phyloP scores from a whole-genome alignment of 2,797 vertebrate genomes.

The Microchirus variegatus region DNA sequence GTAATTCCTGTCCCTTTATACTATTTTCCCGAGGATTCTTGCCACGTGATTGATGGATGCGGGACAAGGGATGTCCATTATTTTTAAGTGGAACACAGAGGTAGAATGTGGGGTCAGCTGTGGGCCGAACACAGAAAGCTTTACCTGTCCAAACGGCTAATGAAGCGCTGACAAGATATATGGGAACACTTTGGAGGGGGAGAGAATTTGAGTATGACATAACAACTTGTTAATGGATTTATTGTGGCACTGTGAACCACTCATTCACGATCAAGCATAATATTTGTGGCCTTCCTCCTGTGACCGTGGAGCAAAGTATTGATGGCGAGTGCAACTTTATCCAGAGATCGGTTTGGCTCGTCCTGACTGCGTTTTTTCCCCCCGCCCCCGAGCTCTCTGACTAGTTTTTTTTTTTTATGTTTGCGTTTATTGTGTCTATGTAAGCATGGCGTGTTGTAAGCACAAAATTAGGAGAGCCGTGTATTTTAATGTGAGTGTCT shows the following conservation, averaged over 20 bases:
- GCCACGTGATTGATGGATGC: constrained; percentile 77
- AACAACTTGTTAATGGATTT: constrained; percentile 80
- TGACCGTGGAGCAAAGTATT: constrained; percentile 33
- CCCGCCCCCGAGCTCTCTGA: no score
- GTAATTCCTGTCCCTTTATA: constrained; percentile 69
- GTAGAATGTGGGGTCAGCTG: constrained; percentile 76
- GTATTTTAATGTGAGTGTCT: constrained; percentile 77
- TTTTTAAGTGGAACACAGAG: constrained; percentile 79
- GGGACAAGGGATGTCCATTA: constrained; percentile 81
- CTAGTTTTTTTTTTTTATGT: constrained; percentile 25
- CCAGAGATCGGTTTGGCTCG: constrained; percentile 22
- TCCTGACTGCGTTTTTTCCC: constrained; percentile 47
- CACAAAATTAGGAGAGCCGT: constrained; percentile 73
- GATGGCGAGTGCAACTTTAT: constrained; percentile 27
- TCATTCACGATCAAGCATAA: constrained; percentile 65
- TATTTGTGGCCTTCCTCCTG: constrained; percentile 32
- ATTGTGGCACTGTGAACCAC: constrained; percentile 64
- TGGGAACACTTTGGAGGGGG: constrained; percentile 74
- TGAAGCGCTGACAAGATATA: constrained; percentile 78
- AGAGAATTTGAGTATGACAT: constrained; percentile 76
- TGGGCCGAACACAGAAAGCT: constrained; percentile 72
- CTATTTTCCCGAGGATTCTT: constrained; percentile 62
- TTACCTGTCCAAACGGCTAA: constrained; percentile 78
- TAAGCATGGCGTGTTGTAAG: constrained; percentile 66
- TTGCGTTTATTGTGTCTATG: constrained; percentile 65